Percentiles rank a stretch among this genome's conserved stretches.
Conservation (phyloP, 2,113 vertebrate genomes). For the Anhinga anhinga region DNA sequence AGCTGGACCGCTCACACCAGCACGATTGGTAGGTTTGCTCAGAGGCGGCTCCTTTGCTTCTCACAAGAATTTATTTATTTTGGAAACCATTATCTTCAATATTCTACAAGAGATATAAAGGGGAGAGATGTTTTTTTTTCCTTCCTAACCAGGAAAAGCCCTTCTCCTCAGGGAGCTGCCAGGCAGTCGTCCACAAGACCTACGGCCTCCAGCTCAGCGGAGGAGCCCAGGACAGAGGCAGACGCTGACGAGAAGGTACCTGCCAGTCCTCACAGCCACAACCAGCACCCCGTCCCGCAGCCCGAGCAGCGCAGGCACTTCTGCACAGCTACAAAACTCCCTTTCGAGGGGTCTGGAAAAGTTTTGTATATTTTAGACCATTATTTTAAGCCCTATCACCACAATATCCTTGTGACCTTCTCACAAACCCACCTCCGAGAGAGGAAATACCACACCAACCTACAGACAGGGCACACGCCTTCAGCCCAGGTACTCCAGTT, state of each 20-base stretch:
- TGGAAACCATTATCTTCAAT: neutral
- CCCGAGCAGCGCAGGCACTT: neutral
- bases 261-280: neutral
- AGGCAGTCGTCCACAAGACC: neutral
- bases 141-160: neutral
- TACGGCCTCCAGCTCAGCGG: neutral
- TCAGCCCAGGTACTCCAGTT: neutral
- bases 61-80: neutral
- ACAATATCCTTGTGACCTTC: neutral
- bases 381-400: neutral
- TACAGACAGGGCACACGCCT: neutral
- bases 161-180: neutral
- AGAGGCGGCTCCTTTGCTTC: neutral
- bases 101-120: neutral
- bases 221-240: neutral
- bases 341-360: fast-evolving
- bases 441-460: neutral
- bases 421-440: fast-evolving
- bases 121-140: neutral
- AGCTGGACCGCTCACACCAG: constrained; percentile 5
- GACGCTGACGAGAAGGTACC: fast-evolving
- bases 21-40: neutral
- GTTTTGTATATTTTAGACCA: neutral
- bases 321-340: neutral
- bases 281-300: neutral